Base-by-base conservation (phyloP, 2,888 invertebrate species). In the Fissipunctia ypsillon region DNA sequence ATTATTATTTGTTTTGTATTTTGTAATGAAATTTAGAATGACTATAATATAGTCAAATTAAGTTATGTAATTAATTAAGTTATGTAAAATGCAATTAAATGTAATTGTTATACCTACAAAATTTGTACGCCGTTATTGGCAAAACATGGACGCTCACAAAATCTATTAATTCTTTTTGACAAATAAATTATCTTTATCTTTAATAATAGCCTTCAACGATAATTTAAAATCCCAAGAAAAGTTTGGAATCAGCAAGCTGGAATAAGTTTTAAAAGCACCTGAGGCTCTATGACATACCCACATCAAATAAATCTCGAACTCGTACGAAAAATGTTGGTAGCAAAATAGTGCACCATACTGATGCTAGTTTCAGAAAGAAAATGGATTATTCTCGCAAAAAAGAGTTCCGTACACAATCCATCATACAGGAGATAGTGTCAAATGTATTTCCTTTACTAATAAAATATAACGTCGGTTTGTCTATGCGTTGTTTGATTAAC, bases 361-460 rank as follows among this genome's bases (percentile, higher is more conserved):
- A 16, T 60, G 16, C 35, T 50, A 43, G 43, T n/a, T 70, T 70
- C 41, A 28, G 43, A 38, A 48, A 54, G 59, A 57, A n/a, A 61
- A 61, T 41, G 52, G 61, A 75, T 75, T 45, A 67, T 67, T 50
- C 28, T 22, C 67, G 50, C 82, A 43, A 77, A 57, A 76, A 19
- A 52, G 28, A 41, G 43, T 63, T 52, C 77, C 78, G 56, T 38
- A 57, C 22, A 61, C 38, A 82, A 82, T 78, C 61, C 68, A 78
- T 78, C 82, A 78, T 76, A 63, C 2, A 43, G 25, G 38, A 78
- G 82, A 78, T 81, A 81, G 43, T 67, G 77, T 77, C 82, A 66
- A 61, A 76, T 67, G 48, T 61, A 66, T 78, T 61, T 61, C 56
- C 54, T 56, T 48, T 76, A 61, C 41, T 76, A 82, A 78, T 82